Conservation (phyloP, 2,888 invertebrate genomes). For the Drosophila mulleri region DNA sequence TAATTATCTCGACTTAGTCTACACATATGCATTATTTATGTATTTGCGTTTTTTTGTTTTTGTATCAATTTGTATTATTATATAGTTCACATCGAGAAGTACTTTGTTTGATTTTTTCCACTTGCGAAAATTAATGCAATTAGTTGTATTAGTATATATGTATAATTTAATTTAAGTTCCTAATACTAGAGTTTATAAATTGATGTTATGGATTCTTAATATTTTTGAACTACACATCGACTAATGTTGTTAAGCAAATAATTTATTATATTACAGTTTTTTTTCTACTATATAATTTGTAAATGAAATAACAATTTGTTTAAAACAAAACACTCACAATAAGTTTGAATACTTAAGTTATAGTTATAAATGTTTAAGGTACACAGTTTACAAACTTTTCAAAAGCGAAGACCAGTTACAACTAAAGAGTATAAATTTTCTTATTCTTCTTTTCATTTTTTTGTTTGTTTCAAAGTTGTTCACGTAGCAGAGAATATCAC, state of each 20-base stretch:
- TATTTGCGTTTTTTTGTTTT: constrained; percentile 15
- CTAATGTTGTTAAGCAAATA: constrained; percentile 49
- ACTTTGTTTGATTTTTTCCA: constrained; percentile 15
- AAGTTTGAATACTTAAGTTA: constrained; percentile 61
- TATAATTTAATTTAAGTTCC: constrained; percentile 15
- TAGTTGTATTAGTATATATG: constrained; percentile 16
- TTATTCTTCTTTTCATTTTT: constrained; percentile 2
- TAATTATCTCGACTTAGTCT: constrained; percentile 44
- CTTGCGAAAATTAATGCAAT: constrained; percentile 30
- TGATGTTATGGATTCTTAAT: constrained; percentile 32
- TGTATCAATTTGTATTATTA: constrained; percentile 26
- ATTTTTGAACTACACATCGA: constrained; percentile 63
- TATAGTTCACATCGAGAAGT: constrained; percentile 58
- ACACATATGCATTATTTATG: constrained; percentile 23
- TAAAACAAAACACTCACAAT: constrained; percentile 61
- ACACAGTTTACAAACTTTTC: constrained; percentile 76
- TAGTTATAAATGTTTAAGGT: constrained; percentile 65
- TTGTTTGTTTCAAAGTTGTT: constrained; percentile 23
- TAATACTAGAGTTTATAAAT: constrained; percentile 41
- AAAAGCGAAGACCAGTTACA: constrained; percentile 67
- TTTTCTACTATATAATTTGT: constrained; percentile 12
- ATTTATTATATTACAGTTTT: constrained; percentile 57
- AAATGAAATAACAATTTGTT: constrained; percentile 66
- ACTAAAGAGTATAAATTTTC: constrained; percentile 38
- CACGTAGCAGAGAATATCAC: constrained; percentile 72